Percentiles rank a stretch among this genome's conserved stretches.
These are phyloP conservation scores for Hemitrygon akajei DNA, from an alignment of 2,797 vertebrate species.

Conservation along the genomic window DNA sequence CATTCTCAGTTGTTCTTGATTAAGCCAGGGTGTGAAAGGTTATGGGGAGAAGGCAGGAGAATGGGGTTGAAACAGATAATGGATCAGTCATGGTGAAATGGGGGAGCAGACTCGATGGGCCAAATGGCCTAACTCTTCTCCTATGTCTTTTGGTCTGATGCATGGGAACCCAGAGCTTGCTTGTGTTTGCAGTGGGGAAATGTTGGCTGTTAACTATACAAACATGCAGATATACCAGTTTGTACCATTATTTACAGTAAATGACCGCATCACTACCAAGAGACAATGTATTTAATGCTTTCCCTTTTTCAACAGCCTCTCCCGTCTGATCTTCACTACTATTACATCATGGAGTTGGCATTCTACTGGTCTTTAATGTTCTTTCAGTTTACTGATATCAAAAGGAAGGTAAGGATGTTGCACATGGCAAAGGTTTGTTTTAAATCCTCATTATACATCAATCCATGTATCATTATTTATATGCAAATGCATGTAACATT, in stretches of 20 bases:
- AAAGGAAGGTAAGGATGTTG: slow-evolving; percentile 82
- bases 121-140: too few species aligned
- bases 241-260: neutral
- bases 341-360: slow-evolving; percentile 89
- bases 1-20: too few species aligned
- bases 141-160: too few species aligned
- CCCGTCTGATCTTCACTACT: slow-evolving; percentile 89
- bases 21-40: too few species aligned
- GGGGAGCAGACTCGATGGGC: too few species aligned
- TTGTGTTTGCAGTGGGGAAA: neutral
- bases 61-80: too few species aligned
- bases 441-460: neutral
- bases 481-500: too few species aligned
- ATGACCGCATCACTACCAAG: too few species aligned
- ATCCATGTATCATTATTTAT: neutral
- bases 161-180: too few species aligned
- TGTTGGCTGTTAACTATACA: neutral
- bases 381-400: slow-evolving; percentile 95
- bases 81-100: too few species aligned
- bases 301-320: slow-evolving; percentile 68
- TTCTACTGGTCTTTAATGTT: slow-evolving; percentile 96
- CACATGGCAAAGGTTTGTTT: neutral
- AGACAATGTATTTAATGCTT: neutral
- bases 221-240: neutral
- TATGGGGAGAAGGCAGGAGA: too few species aligned